phyloP scores from a whole-genome alignment of 2,113 vertebrate species.

The Osmerus mordax region DNA sequence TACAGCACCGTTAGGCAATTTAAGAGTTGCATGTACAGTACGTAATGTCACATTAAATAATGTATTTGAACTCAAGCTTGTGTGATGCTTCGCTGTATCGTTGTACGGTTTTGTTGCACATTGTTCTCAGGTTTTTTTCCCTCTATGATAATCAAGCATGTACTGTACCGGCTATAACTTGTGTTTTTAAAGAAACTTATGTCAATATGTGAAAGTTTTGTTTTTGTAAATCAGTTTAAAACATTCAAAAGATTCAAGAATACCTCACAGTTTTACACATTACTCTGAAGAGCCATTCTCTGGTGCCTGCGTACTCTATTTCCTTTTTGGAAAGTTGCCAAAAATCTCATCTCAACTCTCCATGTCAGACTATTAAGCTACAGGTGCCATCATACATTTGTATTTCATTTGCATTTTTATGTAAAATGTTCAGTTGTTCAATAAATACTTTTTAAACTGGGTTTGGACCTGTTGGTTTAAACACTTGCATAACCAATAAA shows the following conservation, averaged over 20 bases:
- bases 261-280: slow-evolving; percentile 71
- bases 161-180: slow-evolving; percentile 72
- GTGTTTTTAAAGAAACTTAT: slow-evolving; percentile 62
- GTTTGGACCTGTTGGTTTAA: slow-evolving; percentile 27
- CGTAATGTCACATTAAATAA: too few species aligned
- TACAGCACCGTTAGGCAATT: too few species aligned
- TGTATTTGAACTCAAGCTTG: too few species aligned
- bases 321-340: slow-evolving; percentile 48
- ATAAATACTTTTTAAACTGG: slow-evolving; percentile 19
- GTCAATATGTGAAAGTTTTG: slow-evolving; percentile 69
- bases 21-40: too few species aligned
- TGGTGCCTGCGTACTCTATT: slow-evolving; percentile 42
- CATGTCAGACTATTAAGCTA: slow-evolving; percentile 33
- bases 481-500: slow-evolving; percentile 43
- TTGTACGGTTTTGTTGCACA: too few species aligned
- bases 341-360: slow-evolving; percentile 48
- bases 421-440: slow-evolving; percentile 67
- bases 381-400: slow-evolving; percentile 46
- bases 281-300: slow-evolving; percentile 42
- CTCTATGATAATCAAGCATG: slow-evolving; percentile 68
- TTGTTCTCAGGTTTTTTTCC: slow-evolving; percentile 42
- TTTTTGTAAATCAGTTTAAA: slow-evolving; percentile 63
- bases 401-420: slow-evolving; percentile 47
- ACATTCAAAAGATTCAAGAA: slow-evolving; percentile 66
- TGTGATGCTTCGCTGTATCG: too few species aligned